These are phyloP conservation scores for Hemibagrus guttatus DNA, from an alignment of 2,797 vertebrate species.

Conservation along the genomic window DNA sequence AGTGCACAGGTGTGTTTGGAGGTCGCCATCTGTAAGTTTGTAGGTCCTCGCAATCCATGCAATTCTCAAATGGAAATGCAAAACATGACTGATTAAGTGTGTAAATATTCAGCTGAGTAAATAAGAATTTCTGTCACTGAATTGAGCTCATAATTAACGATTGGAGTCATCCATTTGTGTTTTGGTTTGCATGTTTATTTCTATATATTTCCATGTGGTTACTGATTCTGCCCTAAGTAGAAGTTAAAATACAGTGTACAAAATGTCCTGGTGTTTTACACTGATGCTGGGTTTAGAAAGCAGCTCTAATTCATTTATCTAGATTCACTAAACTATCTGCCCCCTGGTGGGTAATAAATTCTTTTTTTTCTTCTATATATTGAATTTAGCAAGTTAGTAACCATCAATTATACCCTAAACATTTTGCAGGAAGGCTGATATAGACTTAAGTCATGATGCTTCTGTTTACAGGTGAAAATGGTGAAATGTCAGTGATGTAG, in stretches of 20 bases:
- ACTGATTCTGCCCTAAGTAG: background rate
- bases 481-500: background rate
- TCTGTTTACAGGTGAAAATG: background rate
- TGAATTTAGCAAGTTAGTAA: background rate
- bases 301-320: background rate
- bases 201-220: background rate
- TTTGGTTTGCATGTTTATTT: background rate
- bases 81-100: too few relatives aligned
- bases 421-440: background rate
- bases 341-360: slow-evolving; percentile 35
- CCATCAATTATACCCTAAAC: background rate
- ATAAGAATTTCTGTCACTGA: background rate
- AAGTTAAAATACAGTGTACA: background rate
- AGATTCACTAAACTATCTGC: background rate
- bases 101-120: background rate
- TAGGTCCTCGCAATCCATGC: background rate
- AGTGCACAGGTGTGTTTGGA: background rate
- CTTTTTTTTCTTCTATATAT: background rate
- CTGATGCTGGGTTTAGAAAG: background rate
- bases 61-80: background rate
- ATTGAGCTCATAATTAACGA: background rate
- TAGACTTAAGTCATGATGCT: background rate
- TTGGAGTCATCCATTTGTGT: background rate
- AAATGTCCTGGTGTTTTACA: background rate
- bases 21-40: background rate